Base-by-base conservation (phyloP, 2,888 invertebrate species). In the Drosophila multiciliata region DNA sequence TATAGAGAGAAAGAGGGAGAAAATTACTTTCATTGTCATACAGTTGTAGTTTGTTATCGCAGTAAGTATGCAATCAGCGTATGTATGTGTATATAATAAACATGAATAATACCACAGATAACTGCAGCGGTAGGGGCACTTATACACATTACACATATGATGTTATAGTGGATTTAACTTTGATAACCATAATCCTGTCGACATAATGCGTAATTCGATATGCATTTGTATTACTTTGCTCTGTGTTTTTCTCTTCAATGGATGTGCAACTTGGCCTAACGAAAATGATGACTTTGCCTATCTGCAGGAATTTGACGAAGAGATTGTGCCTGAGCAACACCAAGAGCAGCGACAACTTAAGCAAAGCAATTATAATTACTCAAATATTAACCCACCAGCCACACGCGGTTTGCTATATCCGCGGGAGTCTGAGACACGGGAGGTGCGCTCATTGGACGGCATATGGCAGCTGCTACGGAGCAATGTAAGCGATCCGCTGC, bases 381-480 rank as follows among this genome's bases (percentile, higher is more conserved):
- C 5, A 8, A 42, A 63, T 4, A 55, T 76, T 0, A 64, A 54
- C 33, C 66, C 61, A 48, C 81, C 88, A 2, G 68, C 63, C 15
- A 92, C 91, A 3, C 73, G 68, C 3, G 93, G 93, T 3, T 71
- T 93, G 12, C 76, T 93, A 0, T 93, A 93, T 84, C 93, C 93
- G 0, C 82, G 95, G 77, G 96, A 97, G 74, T 96, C 98, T 7
- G 97, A 97, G 92, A 96, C 96, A 0, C 94, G 99, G 73, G 96
- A 98, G 91, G 95, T 97, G 36, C 95, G 93, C 79, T 95, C 94
- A 0, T 94, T 99, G 48, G 97, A 98, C 92, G 99, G 99, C 0
- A 94, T 99, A 81, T 99, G 99, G 99, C 96, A 97, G 91, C 98
- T 99, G 91, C 94, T 96, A 17, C 94, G 95, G n/a, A 96, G 97